Evolutionary conservation across 2,113 vertebrate genomes (phyloP), one percentile per base, ranked within the genome.

Genomic region (Plecturocebus donacophilus): DNA sequence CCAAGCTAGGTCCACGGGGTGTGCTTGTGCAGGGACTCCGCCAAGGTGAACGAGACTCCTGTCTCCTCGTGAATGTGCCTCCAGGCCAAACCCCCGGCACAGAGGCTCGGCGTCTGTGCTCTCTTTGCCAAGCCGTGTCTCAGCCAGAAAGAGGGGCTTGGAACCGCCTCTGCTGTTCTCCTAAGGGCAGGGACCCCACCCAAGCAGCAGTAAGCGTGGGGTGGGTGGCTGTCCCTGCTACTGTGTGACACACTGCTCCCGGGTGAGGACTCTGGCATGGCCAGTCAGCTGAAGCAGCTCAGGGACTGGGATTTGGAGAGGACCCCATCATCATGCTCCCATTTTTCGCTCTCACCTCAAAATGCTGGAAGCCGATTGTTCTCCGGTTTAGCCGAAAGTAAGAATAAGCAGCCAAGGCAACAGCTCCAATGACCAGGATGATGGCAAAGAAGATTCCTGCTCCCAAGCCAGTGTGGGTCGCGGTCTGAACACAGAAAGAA

Each of bases 311-410:
- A 8, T 17, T 38, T 11, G 21, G 45, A 82, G 64, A 9, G 38
- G 25, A 11, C 6, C n/a, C 38, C 9, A 0, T 1, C 6, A 7
- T 49, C 6, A 1, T 9, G 14, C 11, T 45, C 87, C 75, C 11
- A 0, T 80, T 0, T 0, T 2, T 40, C 56, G 79, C n/a, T 23
- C 98, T 95, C 86, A 99, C 99, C 99, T 99, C 99, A 97, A 99
- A 99, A 95, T 99, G 99, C 94, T 99, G 99, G 98, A 99, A 99
- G 87, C 97, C 97, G 42, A 98, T 98, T 9, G 98, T 98, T 97
- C 99, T 99, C 79, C 95, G 97, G 90, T 97, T 99, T 83, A 99
- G 99, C 83, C 98, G 99, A 97, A 99, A 99, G 96, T 99, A 99
- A 68, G 98, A 99, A 64, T 99, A 99, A 0, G 98, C 98, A 0